phyloP scores from a whole-genome alignment of 1,140 invertebrate genomes.

The Tetraneura akinire region DNA sequence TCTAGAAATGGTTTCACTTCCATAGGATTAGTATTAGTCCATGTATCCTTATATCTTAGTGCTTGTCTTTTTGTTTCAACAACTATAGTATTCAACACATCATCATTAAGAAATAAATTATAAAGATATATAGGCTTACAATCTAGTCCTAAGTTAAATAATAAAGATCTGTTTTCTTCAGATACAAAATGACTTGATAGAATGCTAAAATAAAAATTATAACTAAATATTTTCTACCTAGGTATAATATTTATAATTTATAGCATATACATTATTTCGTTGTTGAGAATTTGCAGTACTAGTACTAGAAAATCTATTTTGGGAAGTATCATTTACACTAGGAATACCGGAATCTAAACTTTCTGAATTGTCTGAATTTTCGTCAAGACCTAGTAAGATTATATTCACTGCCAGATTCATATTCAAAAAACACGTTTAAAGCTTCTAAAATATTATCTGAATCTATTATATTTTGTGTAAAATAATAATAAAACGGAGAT shows the following conservation, averaged over 20 bases:
- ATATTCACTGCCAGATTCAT: slow-evolving; percentile 4
- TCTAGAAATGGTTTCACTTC: slow-evolving; percentile 15
- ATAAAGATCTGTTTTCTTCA: slow-evolving; percentile 12
- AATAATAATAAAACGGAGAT: slow-evolving; percentile 8
- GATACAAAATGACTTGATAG: slow-evolving; percentile 1
- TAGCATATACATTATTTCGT: slow-evolving; percentile 5
- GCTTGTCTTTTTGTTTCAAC: slow-evolving; percentile 38
- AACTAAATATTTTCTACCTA: neutral
- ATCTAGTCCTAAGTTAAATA: slow-evolving; percentile 4
- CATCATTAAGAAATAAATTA: slow-evolving; percentile 36
- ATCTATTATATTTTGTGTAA: slow-evolving; percentile 1
- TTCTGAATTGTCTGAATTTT: slow-evolving; percentile 12
- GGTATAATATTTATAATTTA: slow-evolving; percentile 6
- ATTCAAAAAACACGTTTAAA: slow-evolving; percentile 11
- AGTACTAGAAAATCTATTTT: neutral
- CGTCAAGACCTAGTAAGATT: neutral
- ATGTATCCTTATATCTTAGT: neutral
- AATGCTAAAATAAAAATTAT: slow-evolving; percentile 4
- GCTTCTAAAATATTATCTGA: slow-evolving; percentile 4
- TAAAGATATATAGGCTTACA: slow-evolving; percentile 39
- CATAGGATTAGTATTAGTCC: slow-evolving; percentile 27
- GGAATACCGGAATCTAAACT: slow-evolving; percentile 1
- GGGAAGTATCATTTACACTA: slow-evolving; percentile 15
- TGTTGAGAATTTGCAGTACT: slow-evolving; percentile 18
- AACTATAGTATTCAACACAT: slow-evolving; percentile 36